Evolutionary conservation across 2,113 vertebrate species (phyloP).

Genomic region (Jacana jacana): DNA sequence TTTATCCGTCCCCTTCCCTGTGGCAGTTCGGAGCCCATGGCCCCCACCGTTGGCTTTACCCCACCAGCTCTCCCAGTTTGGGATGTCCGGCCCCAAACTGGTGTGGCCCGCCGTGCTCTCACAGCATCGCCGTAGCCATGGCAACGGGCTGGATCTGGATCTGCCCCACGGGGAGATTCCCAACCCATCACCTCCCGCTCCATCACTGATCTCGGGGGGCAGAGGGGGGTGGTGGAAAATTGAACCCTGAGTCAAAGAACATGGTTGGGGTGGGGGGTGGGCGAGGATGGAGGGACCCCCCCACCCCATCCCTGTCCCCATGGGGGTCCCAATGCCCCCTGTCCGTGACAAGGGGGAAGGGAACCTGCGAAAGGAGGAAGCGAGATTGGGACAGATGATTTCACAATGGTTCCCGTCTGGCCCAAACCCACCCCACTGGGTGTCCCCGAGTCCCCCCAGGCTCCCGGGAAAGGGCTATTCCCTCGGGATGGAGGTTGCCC

Average conservation of each 20-base stretch:
- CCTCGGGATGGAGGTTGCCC: background rate
- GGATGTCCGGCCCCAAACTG: background rate
- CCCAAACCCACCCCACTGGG: background rate
- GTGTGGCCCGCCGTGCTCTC: background rate
- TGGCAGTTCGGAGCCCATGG: background rate
- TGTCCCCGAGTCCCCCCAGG: too few relatives aligned
- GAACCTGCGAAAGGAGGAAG: conserved; percentile 26
- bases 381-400: conserved; percentile 25
- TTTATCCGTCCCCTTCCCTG: background rate
- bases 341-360: background rate
- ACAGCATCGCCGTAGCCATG: background rate
- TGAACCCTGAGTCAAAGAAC: background rate
- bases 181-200: background rate
- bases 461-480: background rate
- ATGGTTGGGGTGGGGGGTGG: background rate
- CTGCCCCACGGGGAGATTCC: background rate
- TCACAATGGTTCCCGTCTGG: conserved; percentile 13
- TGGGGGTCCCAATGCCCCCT: background rate
- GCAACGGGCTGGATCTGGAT: background rate
- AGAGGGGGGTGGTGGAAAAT: background rate
- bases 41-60: background rate
- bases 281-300: background rate
- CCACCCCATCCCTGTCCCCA: background rate
- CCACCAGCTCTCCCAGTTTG: background rate
- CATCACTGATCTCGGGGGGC: background rate